A percentile compares a stretch with the other conserved stretches of the same genome.
These are phyloP conservation scores for Neotragus pygmaeus DNA, from an alignment of 2,113 vertebrate genomes.

Conservation along the genomic window DNA sequence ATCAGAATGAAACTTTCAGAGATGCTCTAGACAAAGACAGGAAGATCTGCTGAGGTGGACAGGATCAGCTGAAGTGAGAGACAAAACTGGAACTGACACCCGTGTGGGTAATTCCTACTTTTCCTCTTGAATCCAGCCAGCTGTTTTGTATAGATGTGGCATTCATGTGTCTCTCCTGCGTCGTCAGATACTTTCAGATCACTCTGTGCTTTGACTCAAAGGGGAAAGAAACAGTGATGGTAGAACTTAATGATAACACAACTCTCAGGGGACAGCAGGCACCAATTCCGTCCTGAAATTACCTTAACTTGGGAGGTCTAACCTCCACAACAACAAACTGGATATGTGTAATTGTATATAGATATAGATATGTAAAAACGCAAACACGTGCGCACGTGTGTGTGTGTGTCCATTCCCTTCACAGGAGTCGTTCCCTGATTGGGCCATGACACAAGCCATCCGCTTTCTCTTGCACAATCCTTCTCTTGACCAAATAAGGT, in stretches of 20 bases:
- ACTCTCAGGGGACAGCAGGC: not conserved
- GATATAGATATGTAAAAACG: not conserved
- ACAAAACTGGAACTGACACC: not conserved
- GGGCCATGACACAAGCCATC: not conserved
- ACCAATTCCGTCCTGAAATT: not conserved
- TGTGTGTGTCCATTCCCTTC: not conserved
- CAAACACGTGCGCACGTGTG: accelerated
- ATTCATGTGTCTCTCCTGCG: not conserved
- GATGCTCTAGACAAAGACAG: not conserved
- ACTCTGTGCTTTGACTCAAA: not conserved
- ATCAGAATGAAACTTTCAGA: not conserved
- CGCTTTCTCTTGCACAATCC: not conserved
- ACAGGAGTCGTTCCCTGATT: not conserved
- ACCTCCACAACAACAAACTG: not conserved
- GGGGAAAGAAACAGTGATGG: not conserved
- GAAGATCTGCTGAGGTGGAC: not conserved
- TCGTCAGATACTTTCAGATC: not conserved
- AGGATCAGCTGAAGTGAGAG: not conserved
- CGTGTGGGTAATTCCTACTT: not conserved
- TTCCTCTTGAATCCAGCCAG: not conserved
- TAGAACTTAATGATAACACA: not conserved
- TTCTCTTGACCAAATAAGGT: not conserved
- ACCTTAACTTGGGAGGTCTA: not conserved
- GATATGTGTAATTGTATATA: not conserved
- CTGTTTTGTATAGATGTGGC: not conserved